Percentiles rank a stretch among this genome's conserved stretches.
These are phyloP conservation scores for Furcifer pardalis DNA, from an alignment of 2,797 vertebrate species.

Conservation along the genomic window DNA sequence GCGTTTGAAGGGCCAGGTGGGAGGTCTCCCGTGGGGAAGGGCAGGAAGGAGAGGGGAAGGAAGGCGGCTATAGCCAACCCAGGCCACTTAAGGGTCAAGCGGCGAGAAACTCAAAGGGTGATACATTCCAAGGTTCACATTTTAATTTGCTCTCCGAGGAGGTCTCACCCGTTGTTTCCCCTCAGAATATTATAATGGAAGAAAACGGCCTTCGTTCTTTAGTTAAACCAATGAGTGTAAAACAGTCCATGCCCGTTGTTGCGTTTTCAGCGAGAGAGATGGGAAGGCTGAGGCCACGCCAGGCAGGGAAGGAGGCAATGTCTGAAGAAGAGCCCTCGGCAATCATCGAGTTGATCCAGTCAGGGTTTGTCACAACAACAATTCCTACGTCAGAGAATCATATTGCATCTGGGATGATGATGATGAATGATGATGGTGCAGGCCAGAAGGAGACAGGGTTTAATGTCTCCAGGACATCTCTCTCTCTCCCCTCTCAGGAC, in stretches of 20 bases:
- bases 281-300: not conserved
- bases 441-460: too few species aligned
- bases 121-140: constrained; percentile 7
- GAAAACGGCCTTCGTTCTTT: not conserved
- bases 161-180: constrained; percentile 8
- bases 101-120: constrained; percentile 7
- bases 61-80: not conserved
- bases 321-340: not conserved
- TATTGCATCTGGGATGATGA: too few species aligned
- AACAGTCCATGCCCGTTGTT: not conserved
- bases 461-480: too few species aligned
- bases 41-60: not conserved
- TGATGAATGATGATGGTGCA: too few species aligned
- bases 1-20: not conserved
- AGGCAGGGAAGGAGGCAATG: not conserved
- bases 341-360: not conserved
- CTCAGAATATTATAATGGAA: not conserved
- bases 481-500: too few species aligned
- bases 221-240: not conserved
- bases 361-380: not conserved
- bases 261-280: not conserved
- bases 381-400: not conserved
- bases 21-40: not conserved
- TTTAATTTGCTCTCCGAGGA: constrained; percentile 3
- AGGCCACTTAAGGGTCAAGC: not conserved